Conservation (phyloP, 2,888 invertebrate genomes). For the Hydrotaea cyrtoneurina region DNA sequence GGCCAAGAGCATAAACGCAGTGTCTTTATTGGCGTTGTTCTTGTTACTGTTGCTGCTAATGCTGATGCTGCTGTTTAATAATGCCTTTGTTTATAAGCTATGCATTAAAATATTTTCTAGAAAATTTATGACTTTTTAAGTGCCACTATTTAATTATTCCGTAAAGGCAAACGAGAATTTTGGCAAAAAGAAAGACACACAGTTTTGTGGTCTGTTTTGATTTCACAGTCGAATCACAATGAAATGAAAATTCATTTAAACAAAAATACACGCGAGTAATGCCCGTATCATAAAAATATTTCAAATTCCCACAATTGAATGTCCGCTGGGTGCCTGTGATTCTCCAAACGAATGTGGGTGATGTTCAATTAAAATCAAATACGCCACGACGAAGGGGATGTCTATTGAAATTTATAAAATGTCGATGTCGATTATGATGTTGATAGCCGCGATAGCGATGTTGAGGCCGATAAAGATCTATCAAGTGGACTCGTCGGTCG, state of each 20-base stretch:
- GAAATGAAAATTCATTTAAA: background rate
- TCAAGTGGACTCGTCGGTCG: background rate
- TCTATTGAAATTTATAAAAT: background rate
- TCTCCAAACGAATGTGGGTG: slow-evolving; percentile 6
- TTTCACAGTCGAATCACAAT: slow-evolving; percentile 7
- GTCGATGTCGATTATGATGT: background rate
- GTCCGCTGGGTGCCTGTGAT: background rate
- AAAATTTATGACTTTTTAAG: slow-evolving; percentile 64
- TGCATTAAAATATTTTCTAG: slow-evolving; percentile 41
- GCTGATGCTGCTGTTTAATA: slow-evolving; percentile 8
- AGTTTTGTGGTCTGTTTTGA: background rate
- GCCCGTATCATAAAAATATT: slow-evolving; percentile 33
- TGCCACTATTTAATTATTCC: slow-evolving; percentile 47
- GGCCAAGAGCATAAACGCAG: slow-evolving; percentile 12
- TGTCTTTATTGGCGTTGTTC: background rate
- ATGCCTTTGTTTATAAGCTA: slow-evolving; percentile 33
- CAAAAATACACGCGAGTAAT: background rate
- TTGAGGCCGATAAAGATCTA: background rate
- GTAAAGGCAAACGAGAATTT: slow-evolving; percentile 20
- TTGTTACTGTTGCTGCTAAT: background rate
- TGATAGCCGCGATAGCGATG: background rate
- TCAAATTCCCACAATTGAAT: background rate
- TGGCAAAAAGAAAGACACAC: too few species aligned
- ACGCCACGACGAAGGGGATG: background rate
- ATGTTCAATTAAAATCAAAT: background rate